These are phyloP conservation scores for Eolophus roseicapilla DNA, from an alignment of 2,113 vertebrate genomes.

Conservation along the genomic window DNA sequence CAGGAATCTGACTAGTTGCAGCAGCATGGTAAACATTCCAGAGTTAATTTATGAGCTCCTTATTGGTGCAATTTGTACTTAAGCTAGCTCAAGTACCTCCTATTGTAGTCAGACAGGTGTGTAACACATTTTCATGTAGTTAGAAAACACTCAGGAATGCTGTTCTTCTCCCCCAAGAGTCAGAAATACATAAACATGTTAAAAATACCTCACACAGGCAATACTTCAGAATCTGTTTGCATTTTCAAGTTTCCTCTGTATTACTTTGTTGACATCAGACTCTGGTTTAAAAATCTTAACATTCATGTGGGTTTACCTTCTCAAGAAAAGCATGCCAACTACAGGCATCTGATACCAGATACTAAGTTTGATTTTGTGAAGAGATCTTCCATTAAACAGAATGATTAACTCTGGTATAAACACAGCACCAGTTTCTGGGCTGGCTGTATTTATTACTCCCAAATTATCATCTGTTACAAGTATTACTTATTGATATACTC, in stretches of 20 bases:
- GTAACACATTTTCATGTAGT: neutral
- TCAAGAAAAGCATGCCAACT: neutral
- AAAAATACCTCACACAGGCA: neutral
- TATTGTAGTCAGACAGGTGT: neutral
- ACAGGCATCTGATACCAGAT: neutral
- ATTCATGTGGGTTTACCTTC: neutral
- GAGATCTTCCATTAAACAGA: neutral
- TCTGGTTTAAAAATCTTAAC: neutral
- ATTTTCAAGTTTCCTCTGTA: neutral
- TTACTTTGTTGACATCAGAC: neutral
- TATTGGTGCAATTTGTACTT: neutral
- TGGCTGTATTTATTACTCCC: neutral
- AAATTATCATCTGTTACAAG: neutral
- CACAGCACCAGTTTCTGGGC: neutral
- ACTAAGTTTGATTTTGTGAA: neutral
- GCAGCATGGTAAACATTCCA: neutral
- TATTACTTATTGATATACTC: neutral
- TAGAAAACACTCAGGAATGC: neutral
- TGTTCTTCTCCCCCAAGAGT: neutral
- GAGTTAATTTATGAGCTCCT: neutral
- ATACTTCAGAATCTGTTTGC: neutral
- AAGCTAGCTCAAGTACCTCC: neutral
- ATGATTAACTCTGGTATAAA: neutral
- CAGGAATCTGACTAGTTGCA: neutral
- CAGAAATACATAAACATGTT: neutral